A percentile compares a stretch with the other conserved stretches of the same genome.
Conservation (phyloP, 2,113 vertebrate genomes). For the Anolis carolinensis region DNA sequence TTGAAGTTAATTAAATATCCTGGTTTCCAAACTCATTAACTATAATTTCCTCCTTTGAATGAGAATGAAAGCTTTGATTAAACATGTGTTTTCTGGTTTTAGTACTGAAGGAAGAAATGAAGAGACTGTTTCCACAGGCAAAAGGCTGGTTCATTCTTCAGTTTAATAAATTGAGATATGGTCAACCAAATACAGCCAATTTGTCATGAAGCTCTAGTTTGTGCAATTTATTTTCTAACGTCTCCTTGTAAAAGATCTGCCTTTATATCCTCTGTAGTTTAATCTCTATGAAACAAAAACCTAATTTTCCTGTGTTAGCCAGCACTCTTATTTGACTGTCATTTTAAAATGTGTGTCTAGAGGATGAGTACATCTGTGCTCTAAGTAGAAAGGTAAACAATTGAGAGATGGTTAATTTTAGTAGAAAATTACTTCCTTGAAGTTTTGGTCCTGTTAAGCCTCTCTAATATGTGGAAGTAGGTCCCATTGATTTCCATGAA, state of each 20-base stretch:
- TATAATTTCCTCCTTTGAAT: neutral
- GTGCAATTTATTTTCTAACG: neutral
- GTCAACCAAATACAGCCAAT: neutral
- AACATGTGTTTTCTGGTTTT: neutral
- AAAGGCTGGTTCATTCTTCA: neutral
- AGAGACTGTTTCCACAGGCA: neutral
- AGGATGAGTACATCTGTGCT: neutral
- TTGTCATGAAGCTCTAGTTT: neutral
- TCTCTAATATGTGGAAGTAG: neutral
- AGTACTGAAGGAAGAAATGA: neutral
- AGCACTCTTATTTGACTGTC: neutral
- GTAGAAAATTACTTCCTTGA: slow-evolving; percentile 1
- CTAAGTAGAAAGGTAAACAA: neutral
- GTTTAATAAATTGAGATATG: neutral
- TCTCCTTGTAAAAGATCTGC: neutral
- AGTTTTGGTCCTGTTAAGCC: neutral
- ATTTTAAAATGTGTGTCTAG: neutral
- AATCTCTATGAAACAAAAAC: neutral
- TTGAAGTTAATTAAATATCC: neutral
- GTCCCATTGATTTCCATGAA: neutral
- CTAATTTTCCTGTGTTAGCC: neutral
- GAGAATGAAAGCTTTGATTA: neutral
- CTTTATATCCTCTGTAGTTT: neutral
- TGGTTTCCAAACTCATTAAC: neutral
- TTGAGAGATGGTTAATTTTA: slow-evolving; percentile 37